phyloP scores from a whole-genome alignment of 2,797 vertebrate species.

The Cyprinella venusta region DNA sequence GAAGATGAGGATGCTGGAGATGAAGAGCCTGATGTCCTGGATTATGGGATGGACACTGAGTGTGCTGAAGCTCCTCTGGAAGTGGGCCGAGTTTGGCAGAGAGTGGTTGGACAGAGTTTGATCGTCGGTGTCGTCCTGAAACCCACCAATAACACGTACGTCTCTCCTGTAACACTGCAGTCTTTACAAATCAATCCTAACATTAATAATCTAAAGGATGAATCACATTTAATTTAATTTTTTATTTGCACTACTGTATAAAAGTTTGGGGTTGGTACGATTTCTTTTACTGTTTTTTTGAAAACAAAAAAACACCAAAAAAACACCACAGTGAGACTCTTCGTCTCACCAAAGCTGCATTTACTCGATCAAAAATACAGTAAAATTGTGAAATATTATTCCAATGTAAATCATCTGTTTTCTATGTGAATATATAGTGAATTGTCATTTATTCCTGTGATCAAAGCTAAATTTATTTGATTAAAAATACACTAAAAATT shows the following conservation, averaged over 20 bases:
- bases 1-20: constrained; percentile 70
- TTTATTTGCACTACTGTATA: no score
- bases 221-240: not conserved
- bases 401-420: rapidly evolving
- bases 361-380: not conserved
- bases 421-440: no score
- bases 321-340: no score
- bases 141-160: constrained; percentile 63
- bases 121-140: constrained; percentile 84
- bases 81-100: constrained; percentile 87
- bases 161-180: not conserved
- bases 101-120: constrained; percentile 80
- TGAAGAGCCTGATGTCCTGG: constrained; percentile 45
- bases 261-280: no score
- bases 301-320: no score
- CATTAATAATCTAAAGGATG: not conserved
- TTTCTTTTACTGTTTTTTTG: no score
- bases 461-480: no score
- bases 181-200: not conserved
- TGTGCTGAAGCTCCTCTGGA: constrained; percentile 67
- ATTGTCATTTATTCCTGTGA: no score
- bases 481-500: no score
- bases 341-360: not conserved
- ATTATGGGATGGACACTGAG: constrained; percentile 60
- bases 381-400: no score